Base-by-base conservation (phyloP, 1,140 invertebrate species). In the Stegodyphus dumicola region DNA sequence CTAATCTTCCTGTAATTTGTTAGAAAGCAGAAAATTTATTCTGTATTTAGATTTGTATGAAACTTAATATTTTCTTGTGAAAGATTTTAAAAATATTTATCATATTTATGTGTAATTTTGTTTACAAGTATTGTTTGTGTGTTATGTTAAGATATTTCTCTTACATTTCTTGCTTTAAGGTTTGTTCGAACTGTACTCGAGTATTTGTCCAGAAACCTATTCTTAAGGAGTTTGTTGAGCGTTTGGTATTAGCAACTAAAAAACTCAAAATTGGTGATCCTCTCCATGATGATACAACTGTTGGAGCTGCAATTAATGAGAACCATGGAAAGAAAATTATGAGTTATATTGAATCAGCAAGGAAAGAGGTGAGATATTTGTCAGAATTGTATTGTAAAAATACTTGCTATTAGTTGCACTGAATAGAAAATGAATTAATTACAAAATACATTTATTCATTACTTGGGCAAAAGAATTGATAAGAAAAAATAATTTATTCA, bases 171-270 rank as follows among this genome's bases (percentile, higher is more conserved):
- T 33, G 87, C 91, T 91, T 94, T 17, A 94, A 95, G 91, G 94
- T 94, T 88, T 96, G 95, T 89, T 94, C 94, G 90, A 95, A 94
- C 86, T 93, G 92, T 10, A 93, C 92, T 83, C 89, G 93, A 74
- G 90, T 93, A 6, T 93, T 90, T 89, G 93, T 93, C n/a, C 92
- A 93, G 70, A 87, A 86, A 51, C 81, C 87, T 6, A 90, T 93
- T 65, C 92, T 90, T 83, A 88, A 91, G 6, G 88, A 88, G 17
- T 93, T 93, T 89, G n/a, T 92, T 6, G 87, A 92, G 11, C 89
- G 88, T 77, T 92, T 93, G 89, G 88, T 92, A 2, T 88, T 89
- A 70, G 90, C 89, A 88, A 89, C 91, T 6, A 91, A 89, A 91
- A 92, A 90, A 88, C 75, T 93, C n/a, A 91, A 89, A 78, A 91